Percentiles rank a stretch among this genome's conserved stretches.
phyloP scores from a whole-genome alignment of 2,888 invertebrate genomes.

The Pristionchus japonicus region DNA sequence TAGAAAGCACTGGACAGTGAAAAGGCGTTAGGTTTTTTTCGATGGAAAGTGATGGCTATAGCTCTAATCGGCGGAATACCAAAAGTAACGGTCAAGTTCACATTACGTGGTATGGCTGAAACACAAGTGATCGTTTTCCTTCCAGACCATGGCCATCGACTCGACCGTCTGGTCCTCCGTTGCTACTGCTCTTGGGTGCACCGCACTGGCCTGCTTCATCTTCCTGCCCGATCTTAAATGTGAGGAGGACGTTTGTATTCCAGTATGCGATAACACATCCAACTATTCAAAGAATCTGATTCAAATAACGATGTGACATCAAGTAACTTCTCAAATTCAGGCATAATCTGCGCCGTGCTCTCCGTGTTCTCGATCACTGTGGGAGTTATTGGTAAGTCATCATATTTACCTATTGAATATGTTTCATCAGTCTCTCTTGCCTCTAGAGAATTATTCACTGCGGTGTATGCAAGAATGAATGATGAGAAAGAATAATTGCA shows the following conservation, averaged over 20 bases:
- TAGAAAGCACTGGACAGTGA: too few relatives aligned
- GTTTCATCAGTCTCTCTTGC: not conserved
- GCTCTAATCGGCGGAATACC: too few relatives aligned
- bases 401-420: not conserved
- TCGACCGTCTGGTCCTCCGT: slow-evolving; percentile 68
- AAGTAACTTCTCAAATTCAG: slow-evolving; percentile 18
- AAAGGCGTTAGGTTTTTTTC: too few relatives aligned
- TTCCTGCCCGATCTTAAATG: slow-evolving; percentile 65
- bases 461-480: too few relatives aligned
- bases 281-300: too few relatives aligned
- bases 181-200: slow-evolving; percentile 66
- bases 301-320: too few relatives aligned
- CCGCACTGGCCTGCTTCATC: slow-evolving; percentile 68
- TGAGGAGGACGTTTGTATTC: not conserved
- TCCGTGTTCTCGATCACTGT: slow-evolving; percentile 63
- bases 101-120: not conserved
- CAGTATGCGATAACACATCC: too few relatives aligned
- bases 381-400: slow-evolving; percentile 41
- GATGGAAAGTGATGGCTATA: too few relatives aligned
- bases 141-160: slow-evolving; percentile 69
- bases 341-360: slow-evolving; percentile 61
- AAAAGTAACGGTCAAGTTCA: too few relatives aligned
- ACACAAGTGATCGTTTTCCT: too few relatives aligned
- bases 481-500: too few relatives aligned
- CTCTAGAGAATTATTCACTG: not conserved